A percentile compares a stretch with the other conserved stretches of the same genome.
Conservation (phyloP, 2,888 invertebrate species). For the Rambutsinella grinnellia region DNA sequence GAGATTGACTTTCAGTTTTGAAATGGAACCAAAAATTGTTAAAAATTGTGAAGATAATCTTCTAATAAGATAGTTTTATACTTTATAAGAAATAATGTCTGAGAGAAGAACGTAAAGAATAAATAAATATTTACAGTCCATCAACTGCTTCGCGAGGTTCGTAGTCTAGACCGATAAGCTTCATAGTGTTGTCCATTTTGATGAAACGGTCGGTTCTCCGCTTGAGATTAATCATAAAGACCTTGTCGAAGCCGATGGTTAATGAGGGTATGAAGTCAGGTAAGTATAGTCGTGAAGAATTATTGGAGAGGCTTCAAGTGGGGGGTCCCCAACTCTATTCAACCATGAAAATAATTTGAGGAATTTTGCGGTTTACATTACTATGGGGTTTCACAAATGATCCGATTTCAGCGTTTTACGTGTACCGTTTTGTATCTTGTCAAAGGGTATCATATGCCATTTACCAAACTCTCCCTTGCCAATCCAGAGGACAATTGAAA, state of each 20-base stretch:
- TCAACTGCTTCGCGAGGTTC: slow-evolving; percentile 87
- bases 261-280: slow-evolving; percentile 71
- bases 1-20: background rate
- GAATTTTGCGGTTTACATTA: no score
- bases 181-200: slow-evolving; percentile 85
- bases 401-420: no score
- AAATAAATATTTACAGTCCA: slow-evolving; percentile 78
- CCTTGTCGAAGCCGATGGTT: slow-evolving; percentile 80
- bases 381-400: no score
- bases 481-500: no score
- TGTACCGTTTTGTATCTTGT: no score
- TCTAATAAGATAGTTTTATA: no score
- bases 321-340: no score
- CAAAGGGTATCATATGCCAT: no score
- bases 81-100: background rate
- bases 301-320: slow-evolving; percentile 21
- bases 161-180: slow-evolving; percentile 85
- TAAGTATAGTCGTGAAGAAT: slow-evolving; percentile 47
- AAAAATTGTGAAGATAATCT: background rate
- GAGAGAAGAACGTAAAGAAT: background rate
- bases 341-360: no score
- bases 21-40: background rate
- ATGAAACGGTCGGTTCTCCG: slow-evolving; percentile 83
- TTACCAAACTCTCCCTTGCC: no score
- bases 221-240: slow-evolving; percentile 93